These are phyloP conservation scores for Sphenodon punctatus DNA, from an alignment of 2,797 vertebrate species.

Conservation along the genomic window DNA sequence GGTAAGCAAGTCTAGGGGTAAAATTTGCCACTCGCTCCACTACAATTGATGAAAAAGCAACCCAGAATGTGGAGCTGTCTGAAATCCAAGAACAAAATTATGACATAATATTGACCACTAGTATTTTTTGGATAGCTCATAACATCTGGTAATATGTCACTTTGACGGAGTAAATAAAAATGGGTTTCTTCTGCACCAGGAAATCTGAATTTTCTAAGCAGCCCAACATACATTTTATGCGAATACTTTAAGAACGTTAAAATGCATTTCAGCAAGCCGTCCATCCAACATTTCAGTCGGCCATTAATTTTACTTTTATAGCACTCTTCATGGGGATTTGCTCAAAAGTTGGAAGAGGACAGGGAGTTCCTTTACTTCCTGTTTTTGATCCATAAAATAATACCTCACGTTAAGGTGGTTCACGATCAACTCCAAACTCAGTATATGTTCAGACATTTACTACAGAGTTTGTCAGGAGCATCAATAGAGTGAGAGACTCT, in stretches of 20 bases:
- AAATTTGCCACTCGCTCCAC: conserved; percentile 25
- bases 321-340: too few relatives aligned
- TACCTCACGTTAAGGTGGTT: too few relatives aligned
- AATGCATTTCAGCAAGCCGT: conserved; percentile 30
- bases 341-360: too few relatives aligned
- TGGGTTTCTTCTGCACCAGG: conserved; percentile 31
- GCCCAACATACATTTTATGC: conserved; percentile 51
- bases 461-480: too few relatives aligned
- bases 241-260: conserved; percentile 43
- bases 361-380: too few relatives aligned
- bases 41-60: neutral
- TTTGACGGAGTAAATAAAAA: conserved; percentile 28
- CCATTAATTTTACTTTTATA: conserved; percentile 51
- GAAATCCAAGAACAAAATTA: conserved; percentile 22
- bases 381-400: too few relatives aligned
- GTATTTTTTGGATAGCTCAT: conserved; percentile 20
- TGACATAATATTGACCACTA: neutral
- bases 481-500: too few relatives aligned
- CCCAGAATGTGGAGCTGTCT: conserved; percentile 7
- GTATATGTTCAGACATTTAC: too few relatives aligned
- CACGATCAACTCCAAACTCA: too few relatives aligned
- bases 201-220: conserved; percentile 46
- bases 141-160: conserved; percentile 17
- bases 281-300: conserved; percentile 39
- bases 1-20: neutral